phyloP scores from a whole-genome alignment of 2,113 vertebrate genomes.

The Epinephelus moara region DNA sequence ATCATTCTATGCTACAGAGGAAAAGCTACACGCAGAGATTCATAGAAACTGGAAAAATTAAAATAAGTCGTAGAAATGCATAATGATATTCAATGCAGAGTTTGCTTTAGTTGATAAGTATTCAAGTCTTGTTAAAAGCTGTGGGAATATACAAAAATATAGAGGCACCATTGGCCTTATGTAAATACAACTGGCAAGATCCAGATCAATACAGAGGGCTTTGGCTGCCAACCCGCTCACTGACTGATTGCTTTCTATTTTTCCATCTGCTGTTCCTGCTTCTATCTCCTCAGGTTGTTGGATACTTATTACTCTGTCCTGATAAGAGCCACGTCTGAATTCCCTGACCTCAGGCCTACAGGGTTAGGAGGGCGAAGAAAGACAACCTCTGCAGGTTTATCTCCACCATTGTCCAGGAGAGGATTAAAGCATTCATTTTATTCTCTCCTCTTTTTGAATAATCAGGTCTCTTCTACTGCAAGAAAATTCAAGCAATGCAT shows the following conservation, averaged over 20 bases:
- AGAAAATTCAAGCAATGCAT: background rate
- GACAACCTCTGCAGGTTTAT: slow-evolving; percentile 20
- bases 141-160: slow-evolving; percentile 23
- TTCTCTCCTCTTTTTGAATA: background rate
- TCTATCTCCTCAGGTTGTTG: slow-evolving; percentile 74
- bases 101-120: too few species aligned
- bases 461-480: background rate
- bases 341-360: slow-evolving; percentile 62
- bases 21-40: background rate
- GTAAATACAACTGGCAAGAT: slow-evolving; percentile 48
- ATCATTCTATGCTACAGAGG: background rate
- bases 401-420: background rate
- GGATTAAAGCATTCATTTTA: background rate
- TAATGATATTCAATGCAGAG: background rate
- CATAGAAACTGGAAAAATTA: background rate
- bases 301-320: slow-evolving; percentile 74
- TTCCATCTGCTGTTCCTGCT: slow-evolving; percentile 58
- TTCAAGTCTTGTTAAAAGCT: background rate
- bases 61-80: background rate
- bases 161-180: slow-evolving; percentile 43
- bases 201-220: slow-evolving; percentile 76
- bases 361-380: slow-evolving; percentile 38
- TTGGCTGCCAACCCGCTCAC: slow-evolving; percentile 66
- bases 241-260: slow-evolving; percentile 82
- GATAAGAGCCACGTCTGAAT: slow-evolving; percentile 68